Percentiles rank a stretch among this genome's conserved stretches.
These are phyloP conservation scores for Scelioninae gen. 2 DNA, from an alignment of 2,888 invertebrate genomes.

Conservation along the genomic window DNA sequence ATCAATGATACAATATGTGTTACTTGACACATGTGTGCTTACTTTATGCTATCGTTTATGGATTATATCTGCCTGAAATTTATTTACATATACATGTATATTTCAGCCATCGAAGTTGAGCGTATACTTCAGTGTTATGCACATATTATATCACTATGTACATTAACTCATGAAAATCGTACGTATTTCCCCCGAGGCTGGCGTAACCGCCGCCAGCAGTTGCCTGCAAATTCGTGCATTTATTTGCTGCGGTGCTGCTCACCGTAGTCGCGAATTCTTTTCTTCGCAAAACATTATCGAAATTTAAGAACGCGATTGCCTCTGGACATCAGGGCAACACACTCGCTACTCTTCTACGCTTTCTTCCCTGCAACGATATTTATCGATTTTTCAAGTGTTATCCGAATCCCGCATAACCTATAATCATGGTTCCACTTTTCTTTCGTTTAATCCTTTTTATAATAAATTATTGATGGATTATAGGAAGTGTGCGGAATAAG, in stretches of 20 bases:
- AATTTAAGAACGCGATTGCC: slow-evolving; percentile 36
- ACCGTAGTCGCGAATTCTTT: slow-evolving; percentile 22
- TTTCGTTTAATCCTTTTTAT: too few relatives aligned
- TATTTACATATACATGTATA: too few relatives aligned
- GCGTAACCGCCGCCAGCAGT: slow-evolving; percentile 33
- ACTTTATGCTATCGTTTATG: too few relatives aligned
- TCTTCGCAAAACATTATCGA: slow-evolving; percentile 32
- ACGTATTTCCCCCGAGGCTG: slow-evolving; percentile 46
- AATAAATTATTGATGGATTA: too few relatives aligned
- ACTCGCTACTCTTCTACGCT: background rate
- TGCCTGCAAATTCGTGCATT: slow-evolving; percentile 46
- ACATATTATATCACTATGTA: slow-evolving; percentile 51
- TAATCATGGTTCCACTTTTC: too few relatives aligned
- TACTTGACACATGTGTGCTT: too few relatives aligned
- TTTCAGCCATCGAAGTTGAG: slow-evolving; percentile 42
- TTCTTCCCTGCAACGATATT: background rate
- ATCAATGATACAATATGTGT: too few relatives aligned
- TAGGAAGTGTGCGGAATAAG: too few relatives aligned
- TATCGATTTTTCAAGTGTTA: slow-evolving; percentile 2
- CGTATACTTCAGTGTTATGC: slow-evolving; percentile 45
- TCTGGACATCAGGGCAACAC: slow-evolving; percentile 18
- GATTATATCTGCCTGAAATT: too few relatives aligned
- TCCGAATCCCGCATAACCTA: too few relatives aligned
- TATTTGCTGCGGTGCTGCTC: slow-evolving; percentile 23
- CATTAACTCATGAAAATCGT: slow-evolving; percentile 53